A percentile compares a stretch with the other conserved stretches of the same genome.
Evolutionary conservation across 2,113 vertebrate genomes (phyloP).

Genomic region (Sturnus vulgaris): DNA sequence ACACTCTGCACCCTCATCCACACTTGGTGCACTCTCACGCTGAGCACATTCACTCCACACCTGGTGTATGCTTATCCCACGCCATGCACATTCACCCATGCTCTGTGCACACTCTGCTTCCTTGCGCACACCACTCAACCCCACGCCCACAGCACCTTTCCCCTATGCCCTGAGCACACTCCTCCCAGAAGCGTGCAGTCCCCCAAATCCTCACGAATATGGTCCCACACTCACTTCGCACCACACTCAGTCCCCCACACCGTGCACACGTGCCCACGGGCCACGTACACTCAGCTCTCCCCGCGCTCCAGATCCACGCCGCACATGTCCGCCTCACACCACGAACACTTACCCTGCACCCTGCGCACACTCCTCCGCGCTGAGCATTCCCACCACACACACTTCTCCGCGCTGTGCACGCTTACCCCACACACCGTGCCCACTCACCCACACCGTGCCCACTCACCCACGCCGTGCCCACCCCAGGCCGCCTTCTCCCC

Average conservation of each 20-base stretch:
- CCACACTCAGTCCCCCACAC: neutral
- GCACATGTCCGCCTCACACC: neutral
- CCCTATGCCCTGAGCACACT: neutral
- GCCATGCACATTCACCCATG: neutral
- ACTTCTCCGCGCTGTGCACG: neutral
- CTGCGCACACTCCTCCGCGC: neutral
- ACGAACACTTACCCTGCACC: neutral
- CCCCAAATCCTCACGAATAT: accelerated
- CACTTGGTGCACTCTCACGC: neutral
- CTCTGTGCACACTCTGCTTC: neutral
- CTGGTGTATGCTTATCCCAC: no score
- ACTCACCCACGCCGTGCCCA: neutral
- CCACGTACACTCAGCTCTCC: neutral
- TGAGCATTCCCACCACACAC: neutral
- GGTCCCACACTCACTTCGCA: neutral
- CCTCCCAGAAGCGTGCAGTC: no score
- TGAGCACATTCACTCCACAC: neutral
- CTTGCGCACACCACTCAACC: neutral
- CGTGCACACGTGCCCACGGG: neutral
- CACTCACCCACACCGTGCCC: neutral
- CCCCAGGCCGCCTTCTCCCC: neutral
- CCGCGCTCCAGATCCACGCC: neutral
- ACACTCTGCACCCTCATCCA: neutral
- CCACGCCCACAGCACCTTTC: neutral
- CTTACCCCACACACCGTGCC: neutral